Evolutionary conservation across 1,140 invertebrate genomes (phyloP), one percentile per base, ranked within the genome.

Genomic region (Armadillidium nasatum): DNA sequence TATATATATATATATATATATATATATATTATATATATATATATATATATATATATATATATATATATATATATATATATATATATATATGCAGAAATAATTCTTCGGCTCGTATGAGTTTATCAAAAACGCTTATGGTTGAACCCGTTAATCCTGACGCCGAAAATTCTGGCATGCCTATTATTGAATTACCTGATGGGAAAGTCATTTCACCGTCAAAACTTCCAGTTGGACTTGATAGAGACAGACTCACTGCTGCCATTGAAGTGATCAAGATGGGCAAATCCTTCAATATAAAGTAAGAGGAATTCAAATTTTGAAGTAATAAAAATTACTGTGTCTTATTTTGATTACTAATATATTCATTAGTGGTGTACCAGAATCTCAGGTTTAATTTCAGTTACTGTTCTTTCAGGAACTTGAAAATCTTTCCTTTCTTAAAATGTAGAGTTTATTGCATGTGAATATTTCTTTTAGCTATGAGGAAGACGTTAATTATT

Each of bases 61-160:
- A 11, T 21, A 10, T 45, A 46, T 23, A 68, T 68, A 68, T 19
- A 19, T 68, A 68, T 19, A 68, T 19, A 19, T 68, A 33, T 33
- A 33, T 33, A 33, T 33, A 33, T 33, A 45, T 83, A 72, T 45
- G 19, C 73, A 74, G 75, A 85, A 83, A 73, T 81, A 86, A 85
- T 75, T 81, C 83, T 43, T 82, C 83, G 23, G 85, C 85, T 22
- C 84, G 84, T 79, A 86, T 87, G 81, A 78, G 76, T 13, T 78
- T 73, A 70, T 78, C 74, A 50, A 74, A 77, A 72, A 69, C 44
- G n/a, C 72, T 50, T 74, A 71, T 72, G 22, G 67, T 54, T 23
- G 69, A 78, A 72, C 44, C 15, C 13, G n/a, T 9, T 10, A 19
- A 11, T 21, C 19, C 69, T 70, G 33, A 33, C 45, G 50, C 19